Conservation (phyloP, 2,113 vertebrate genomes). For the Amphiprion percula region DNA sequence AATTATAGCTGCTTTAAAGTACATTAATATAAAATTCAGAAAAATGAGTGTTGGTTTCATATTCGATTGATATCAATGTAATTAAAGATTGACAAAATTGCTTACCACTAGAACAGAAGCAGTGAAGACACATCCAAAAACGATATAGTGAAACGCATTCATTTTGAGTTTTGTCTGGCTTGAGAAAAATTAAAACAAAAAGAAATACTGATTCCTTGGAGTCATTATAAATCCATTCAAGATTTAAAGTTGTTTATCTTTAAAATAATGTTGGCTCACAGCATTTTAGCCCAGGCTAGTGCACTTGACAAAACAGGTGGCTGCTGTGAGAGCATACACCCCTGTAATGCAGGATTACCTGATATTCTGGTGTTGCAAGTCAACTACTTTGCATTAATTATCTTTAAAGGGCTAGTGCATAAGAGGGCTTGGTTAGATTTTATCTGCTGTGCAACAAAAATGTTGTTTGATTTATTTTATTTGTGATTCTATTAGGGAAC, state of each 20-base stretch:
- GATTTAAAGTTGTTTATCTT: not conserved
- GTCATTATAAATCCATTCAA: not conserved
- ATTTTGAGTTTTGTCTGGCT: constrained; percentile 38
- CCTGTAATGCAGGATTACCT: constrained; percentile 29
- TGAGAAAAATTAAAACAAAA: not conserved
- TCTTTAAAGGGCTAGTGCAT: not conserved
- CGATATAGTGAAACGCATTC: constrained; percentile 15
- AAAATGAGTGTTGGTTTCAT: not conserved
- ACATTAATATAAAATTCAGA: not conserved
- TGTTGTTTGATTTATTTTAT: constrained; percentile 8
- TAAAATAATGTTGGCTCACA: not conserved
- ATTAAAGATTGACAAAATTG: not conserved
- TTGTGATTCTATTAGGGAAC: constrained; percentile 31
- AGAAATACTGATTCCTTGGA: not conserved
- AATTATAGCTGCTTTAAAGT: not conserved
- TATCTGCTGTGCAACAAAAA: constrained; percentile 9
- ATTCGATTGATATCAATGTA: not conserved
- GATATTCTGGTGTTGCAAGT: constrained; percentile 63
- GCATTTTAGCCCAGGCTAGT: not conserved
- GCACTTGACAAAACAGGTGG: not conserved
- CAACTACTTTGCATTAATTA: not conserved
- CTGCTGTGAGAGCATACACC: not conserved
- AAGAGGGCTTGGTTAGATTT: not conserved
- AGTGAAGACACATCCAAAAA: constrained; percentile 42
- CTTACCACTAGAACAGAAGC: constrained; percentile 72